Percentiles rank a stretch among this genome's conserved stretches.
phyloP scores from a whole-genome alignment of 2,888 invertebrate species.

The Tenthredo scrophulariae region DNA sequence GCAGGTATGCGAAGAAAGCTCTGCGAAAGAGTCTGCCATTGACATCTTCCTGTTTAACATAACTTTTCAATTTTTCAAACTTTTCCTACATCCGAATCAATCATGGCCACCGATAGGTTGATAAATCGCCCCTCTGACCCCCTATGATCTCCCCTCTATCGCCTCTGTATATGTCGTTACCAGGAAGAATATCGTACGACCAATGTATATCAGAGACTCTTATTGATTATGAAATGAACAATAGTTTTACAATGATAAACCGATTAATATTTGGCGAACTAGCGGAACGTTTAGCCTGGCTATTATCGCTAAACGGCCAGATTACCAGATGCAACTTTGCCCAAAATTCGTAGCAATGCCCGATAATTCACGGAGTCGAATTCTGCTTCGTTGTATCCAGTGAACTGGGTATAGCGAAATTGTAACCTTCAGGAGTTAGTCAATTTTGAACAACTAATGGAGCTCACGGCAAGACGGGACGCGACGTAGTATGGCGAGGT shows the following conservation, averaged over 20 bases:
- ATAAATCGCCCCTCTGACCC: conserved; percentile 46
- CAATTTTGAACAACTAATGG: conserved; percentile 38
- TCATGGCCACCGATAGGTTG: conserved; percentile 48
- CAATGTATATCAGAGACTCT: not conserved
- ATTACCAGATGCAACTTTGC: not conserved
- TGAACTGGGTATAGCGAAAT: not conserved
- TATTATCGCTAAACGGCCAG: conserved; percentile 16
- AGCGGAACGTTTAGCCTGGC: not conserved
- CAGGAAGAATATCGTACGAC: conserved; percentile 28
- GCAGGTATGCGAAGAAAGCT: conserved; percentile 33
- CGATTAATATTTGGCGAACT: not conserved
- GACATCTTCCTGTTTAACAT: conserved; percentile 51
- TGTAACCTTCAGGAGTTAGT: conserved; percentile 40
- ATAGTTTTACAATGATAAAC: not conserved
- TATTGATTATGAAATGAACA: not conserved
- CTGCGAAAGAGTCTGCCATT: conserved; percentile 48
- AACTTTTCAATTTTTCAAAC: conserved; percentile 54
- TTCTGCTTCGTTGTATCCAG: not conserved
- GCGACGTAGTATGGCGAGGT: not conserved
- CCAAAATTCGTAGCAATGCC: not conserved
- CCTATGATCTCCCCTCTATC: conserved; percentile 40
- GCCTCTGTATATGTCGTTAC: conserved; percentile 24
- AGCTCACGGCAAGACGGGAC: conserved; percentile 16
- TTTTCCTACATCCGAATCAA: conserved; percentile 54
- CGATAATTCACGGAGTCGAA: not conserved